Conservation (phyloP, 1,140 invertebrate genomes). For the Cecropterus lyciades region DNA sequence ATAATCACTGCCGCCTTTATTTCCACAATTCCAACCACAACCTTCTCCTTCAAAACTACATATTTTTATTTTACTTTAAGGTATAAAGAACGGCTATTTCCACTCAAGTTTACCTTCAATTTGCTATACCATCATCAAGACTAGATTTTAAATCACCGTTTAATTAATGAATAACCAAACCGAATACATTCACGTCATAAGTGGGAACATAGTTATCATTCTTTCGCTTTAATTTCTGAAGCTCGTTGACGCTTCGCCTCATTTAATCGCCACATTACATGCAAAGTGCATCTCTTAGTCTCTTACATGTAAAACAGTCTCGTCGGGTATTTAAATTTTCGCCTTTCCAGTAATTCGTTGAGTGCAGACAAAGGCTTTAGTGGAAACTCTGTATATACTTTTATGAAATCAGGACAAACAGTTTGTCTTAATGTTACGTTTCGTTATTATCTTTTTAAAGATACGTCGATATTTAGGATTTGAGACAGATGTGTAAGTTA, state of each 20-base stretch:
- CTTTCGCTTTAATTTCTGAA: constrained; percentile 44
- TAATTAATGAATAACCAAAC: constrained; percentile 10
- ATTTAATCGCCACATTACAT: constrained; percentile 77
- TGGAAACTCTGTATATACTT: background rate
- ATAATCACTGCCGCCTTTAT: no score
- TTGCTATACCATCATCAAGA: no score
- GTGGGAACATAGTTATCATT: constrained; percentile 21
- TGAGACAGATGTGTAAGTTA: no score
- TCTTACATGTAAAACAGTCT: constrained; percentile 81
- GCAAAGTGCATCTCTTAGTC: constrained; percentile 83
- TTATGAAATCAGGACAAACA: no score
- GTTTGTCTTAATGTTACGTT: no score
- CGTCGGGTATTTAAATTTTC: constrained; percentile 81
- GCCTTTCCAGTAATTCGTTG: constrained; percentile 77
- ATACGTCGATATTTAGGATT: no score
- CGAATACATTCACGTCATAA: constrained; percentile 6
- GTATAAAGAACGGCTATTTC: no score
- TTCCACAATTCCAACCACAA: no score
- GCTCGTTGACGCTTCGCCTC: constrained; percentile 58
- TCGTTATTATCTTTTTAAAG: no score
- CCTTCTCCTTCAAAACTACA: no score
- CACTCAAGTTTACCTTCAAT: no score
- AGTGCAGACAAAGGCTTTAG: constrained; percentile 75
- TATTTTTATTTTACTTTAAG: no score
- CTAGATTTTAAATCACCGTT: background rate